Evolutionary conservation across 2,888 invertebrate genomes (phyloP).

Genomic region (Catocala fraxini): DNA sequence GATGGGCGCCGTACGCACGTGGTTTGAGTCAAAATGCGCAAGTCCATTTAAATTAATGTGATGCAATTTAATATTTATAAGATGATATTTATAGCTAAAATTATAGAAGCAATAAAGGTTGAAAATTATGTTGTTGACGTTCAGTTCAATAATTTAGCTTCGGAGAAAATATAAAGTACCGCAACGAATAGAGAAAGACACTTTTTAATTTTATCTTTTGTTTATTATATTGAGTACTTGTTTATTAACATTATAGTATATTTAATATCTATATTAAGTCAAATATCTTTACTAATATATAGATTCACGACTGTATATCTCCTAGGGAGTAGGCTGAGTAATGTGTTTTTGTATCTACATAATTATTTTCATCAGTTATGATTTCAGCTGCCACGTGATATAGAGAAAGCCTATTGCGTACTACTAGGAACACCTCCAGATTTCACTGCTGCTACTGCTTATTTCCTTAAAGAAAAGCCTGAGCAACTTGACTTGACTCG

Average conservation of each 20-base stretch:
- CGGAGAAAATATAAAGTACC: background rate
- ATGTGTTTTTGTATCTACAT: too few relatives aligned
- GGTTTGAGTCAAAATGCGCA: conserved; percentile 54
- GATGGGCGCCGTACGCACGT: conserved; percentile 39
- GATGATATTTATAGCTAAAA: conserved; percentile 25
- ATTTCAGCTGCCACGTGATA: too few relatives aligned
- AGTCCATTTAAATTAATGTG: conserved; percentile 42
- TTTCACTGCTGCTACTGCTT: too few relatives aligned
- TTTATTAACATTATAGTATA: background rate
- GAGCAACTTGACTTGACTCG: too few relatives aligned
- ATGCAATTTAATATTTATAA: conserved; percentile 26
- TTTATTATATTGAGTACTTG: background rate
- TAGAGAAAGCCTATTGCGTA: too few relatives aligned
- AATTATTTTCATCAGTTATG: too few relatives aligned
- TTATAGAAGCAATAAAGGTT: conserved; percentile 10
- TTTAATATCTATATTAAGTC: too few relatives aligned
- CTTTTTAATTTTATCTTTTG: background rate
- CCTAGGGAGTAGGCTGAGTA: too few relatives aligned
- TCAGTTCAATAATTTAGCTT: conserved; percentile 13
- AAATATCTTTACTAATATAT: too few relatives aligned
- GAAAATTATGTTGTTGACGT: conserved; percentile 9
- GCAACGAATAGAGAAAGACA: background rate
- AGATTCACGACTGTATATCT: too few relatives aligned
- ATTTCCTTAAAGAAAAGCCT: too few relatives aligned
- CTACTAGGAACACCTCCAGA: too few relatives aligned